These are phyloP conservation scores for Lasius platythorax DNA, from an alignment of 2,888 invertebrate genomes.

Conservation along the genomic window DNA sequence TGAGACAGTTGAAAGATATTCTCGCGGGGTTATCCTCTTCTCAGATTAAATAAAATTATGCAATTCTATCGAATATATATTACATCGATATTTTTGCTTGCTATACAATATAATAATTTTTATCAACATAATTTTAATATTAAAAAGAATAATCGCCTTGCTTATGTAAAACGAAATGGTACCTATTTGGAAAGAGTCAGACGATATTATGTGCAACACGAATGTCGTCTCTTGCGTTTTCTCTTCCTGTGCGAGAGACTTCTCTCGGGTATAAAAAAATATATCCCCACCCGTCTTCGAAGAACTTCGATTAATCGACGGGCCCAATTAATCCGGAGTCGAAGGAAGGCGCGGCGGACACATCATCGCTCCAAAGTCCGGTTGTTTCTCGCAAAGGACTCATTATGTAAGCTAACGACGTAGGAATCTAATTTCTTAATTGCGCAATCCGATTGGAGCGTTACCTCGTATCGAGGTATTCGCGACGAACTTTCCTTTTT, in stretches of 20 bases:
- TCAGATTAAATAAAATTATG: neutral
- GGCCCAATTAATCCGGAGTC: neutral
- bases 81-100: neutral
- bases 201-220: conserved; percentile 5
- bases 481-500: conserved; percentile 67
- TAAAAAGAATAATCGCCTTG: neutral
- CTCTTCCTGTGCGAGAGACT: neutral
- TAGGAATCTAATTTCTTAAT: conserved; percentile 73
- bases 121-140: neutral
- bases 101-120: conserved; percentile 20
- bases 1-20: neutral
- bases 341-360: neutral
- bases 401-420: conserved; percentile 68
- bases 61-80: neutral
- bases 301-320: conserved; percentile 9
- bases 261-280: neutral
- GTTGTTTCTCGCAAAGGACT: conserved; percentile 56
- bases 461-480: conserved; percentile 55
- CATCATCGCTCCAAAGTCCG: conserved; percentile 33
- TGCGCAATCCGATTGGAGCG: conserved; percentile 62
- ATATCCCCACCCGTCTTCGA: neutral
- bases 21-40: neutral
- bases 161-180: conserved; percentile 12
- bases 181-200: conserved; percentile 19
- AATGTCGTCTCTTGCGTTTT: neutral